Evolutionary conservation across 1,140 invertebrate species (phyloP).

Genomic region (Delia radicum): DNA sequence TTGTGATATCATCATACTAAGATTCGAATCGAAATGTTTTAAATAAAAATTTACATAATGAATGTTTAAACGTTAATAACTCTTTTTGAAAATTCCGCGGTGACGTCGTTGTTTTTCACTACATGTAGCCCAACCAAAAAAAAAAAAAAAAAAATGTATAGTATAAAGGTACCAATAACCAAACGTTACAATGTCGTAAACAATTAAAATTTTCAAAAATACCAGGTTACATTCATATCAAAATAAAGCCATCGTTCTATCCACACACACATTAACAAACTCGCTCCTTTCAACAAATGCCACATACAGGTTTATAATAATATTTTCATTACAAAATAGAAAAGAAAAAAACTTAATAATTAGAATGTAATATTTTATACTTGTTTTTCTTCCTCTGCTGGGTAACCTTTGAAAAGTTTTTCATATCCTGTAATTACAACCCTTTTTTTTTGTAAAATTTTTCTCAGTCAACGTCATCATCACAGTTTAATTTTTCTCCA

Average conservation of each 20-base stretch:
- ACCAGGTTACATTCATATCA: neutral
- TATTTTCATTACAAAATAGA: neutral
- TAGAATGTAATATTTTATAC: slow-evolving; percentile 23
- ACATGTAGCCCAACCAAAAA: slow-evolving; percentile 34
- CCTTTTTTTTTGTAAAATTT: too few relatives aligned
- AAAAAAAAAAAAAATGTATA: too few relatives aligned
- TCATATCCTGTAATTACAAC: too few relatives aligned
- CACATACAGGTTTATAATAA: slow-evolving; percentile 9
- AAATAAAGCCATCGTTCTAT: neutral
- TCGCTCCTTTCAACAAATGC: neutral
- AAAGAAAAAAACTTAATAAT: slow-evolving; percentile 17
- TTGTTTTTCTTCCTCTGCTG: neutral
- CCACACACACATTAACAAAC: neutral
- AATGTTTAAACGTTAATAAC: slow-evolving; percentile 49
- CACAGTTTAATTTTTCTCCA: too few relatives aligned
- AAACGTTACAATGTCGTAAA: slow-evolving; percentile 16
- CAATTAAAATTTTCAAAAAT: slow-evolving; percentile 30
- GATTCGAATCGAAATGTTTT: neutral
- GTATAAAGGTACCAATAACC: neutral
- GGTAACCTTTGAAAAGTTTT: neutral
- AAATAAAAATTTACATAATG: slow-evolving; percentile 16
- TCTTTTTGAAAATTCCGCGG: slow-evolving; percentile 52
- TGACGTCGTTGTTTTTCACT: slow-evolving; percentile 30
- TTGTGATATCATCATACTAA: neutral
- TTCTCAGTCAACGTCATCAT: too few relatives aligned